Evolutionary conservation across 2,888 invertebrate species (phyloP).

Genomic region (Criorhina ranunculi): DNA sequence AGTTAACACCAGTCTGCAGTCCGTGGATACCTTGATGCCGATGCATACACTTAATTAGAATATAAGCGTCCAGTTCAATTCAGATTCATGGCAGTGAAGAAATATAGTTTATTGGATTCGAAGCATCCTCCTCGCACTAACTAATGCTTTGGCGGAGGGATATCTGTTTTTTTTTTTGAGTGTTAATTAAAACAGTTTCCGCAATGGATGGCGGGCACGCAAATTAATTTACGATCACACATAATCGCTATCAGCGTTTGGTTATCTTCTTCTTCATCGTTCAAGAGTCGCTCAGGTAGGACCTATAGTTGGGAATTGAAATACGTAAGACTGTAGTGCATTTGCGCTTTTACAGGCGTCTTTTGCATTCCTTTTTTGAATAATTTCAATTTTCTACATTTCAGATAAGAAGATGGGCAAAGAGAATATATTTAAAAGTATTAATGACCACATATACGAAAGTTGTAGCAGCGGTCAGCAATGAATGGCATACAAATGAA

Average conservation of each 20-base stretch:
- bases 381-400: conserved; percentile 45
- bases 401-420: conserved; percentile 34
- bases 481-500: conserved; percentile 4
- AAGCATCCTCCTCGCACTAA: conserved; percentile 6
- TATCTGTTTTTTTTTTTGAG: conserved; percentile 28
- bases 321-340: conserved; percentile 32
- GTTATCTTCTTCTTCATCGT: conserved; percentile 68
- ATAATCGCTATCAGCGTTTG: conserved; percentile 72
- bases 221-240: conserved; percentile 78
- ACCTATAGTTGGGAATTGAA: conserved; percentile 9
- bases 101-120: conserved; percentile 67
- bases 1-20: conserved; percentile 49
- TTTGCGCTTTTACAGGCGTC: conserved; percentile 32
- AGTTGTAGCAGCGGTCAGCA: neutral
- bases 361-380: conserved; percentile 39
- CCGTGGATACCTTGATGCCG: conserved; percentile 22
- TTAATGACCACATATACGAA: conserved; percentile 6
- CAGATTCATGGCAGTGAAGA: conserved; percentile 44
- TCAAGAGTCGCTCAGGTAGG: conserved; percentile 30
- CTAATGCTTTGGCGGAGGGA: conserved; percentile 11
- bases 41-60: conserved; percentile 63
- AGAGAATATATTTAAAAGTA: conserved; percentile 17
- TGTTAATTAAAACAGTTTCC: conserved; percentile 78
- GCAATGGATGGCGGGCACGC: conserved; percentile 77
- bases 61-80: conserved; percentile 60